Evolutionary conservation across 2,797 vertebrate genomes (phyloP), one percentile per base, ranked within the genome.

Genomic region (Danio jaintianensis): DNA sequence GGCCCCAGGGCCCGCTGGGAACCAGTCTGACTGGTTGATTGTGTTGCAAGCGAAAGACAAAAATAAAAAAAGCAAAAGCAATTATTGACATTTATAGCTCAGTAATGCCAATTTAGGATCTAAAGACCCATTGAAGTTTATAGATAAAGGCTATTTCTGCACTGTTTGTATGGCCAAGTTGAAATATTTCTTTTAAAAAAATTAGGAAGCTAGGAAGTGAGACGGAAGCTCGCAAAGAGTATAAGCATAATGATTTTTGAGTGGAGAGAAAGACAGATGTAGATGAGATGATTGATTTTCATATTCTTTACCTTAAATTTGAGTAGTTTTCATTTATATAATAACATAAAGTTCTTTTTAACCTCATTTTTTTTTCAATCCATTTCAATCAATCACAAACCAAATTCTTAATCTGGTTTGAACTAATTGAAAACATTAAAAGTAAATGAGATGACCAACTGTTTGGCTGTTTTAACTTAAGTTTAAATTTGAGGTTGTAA

Each of bases 1-100:
- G 84, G 87, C 90, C 88, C 86, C n/a, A 71, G 86, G 90, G 87
- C 88, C 56, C 16, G 80, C 81, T 89, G 86, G 86, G 89, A 94
- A 94, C 92, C 91, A 90, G 92, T 93, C 82, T 5, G 85, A 93
- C 92, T 92, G 91, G 92, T 93, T 92, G 22, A 80, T 77, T 72
- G 68, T 74, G 83, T 61, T 73, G 50, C 59, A 47, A 74, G 67
- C 11, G 15, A 79, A 59, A 74, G 56, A 83, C 67, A 38, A 68
- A 78, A 68, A 67, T 52, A 81, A 72, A 66, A 80, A 73, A 29
- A 29, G 42, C 53, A n/a, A 69, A 58, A n/a, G 68, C 63, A 77
- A 73, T 78, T 82, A 71, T 78, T 61, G 69, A 75, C 71, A 79
- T 79, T 74, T 79, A 67, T 53, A 69, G 53, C 69, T 36, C 13